Conservation (phyloP, 1,140 invertebrate species). For the Philopotamus ludificatus region DNA sequence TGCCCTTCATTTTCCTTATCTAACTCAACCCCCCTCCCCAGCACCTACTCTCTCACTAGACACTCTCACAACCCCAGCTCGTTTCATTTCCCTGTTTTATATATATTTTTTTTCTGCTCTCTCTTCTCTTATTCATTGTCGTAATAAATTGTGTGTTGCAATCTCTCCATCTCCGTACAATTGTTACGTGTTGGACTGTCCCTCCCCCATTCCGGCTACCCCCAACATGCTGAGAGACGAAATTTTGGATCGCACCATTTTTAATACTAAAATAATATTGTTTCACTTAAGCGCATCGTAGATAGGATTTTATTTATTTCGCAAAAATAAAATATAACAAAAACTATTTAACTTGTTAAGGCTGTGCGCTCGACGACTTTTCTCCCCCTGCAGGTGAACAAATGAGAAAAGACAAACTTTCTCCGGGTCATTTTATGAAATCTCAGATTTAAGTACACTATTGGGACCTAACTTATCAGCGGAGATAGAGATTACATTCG, state of each 20-base stretch:
- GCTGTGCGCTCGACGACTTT: not conserved
- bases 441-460: slow-evolving; percentile 19
- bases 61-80: no score
- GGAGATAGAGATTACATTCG: slow-evolving; percentile 14
- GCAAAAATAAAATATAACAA: no score
- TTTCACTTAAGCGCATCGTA: no score
- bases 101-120: slow-evolving; percentile 10
- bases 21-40: not conserved
- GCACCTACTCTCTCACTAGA: no score
- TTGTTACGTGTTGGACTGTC: slow-evolving; percentile 23
- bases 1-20: slow-evolving; percentile 29
- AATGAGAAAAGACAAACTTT: no score
- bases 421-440: slow-evolving; percentile 16
- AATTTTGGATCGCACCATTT: not conserved
- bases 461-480: slow-evolving; percentile 23
- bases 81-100: slow-evolving; percentile 28
- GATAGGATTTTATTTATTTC: no score
- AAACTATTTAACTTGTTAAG: no score
- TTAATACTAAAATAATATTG: no score
- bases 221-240: not conserved
- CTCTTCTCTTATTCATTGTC: slow-evolving; percentile 28
- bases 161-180: slow-evolving; percentile 29
- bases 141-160: slow-evolving; percentile 32
- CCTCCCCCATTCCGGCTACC: not conserved
- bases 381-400: slow-evolving; percentile 1